Evolutionary conservation across 2,797 vertebrate species (phyloP).

Genomic region (Rhinophrynus dorsalis): DNA sequence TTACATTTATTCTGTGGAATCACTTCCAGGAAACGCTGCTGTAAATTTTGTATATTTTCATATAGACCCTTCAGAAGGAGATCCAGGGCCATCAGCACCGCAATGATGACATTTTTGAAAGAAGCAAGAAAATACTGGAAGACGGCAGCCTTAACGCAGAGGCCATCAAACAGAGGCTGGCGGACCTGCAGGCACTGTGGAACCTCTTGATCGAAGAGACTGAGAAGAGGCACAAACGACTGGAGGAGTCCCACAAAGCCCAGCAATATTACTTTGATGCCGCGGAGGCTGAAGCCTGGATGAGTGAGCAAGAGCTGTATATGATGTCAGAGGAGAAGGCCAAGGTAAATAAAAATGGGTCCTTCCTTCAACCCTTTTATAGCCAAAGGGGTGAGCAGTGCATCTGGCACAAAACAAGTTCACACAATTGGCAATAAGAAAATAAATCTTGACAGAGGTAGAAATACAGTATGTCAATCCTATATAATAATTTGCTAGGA

Average conservation of each 20-base stretch:
- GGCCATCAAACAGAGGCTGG: constrained; percentile 80
- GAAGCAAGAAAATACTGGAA: constrained; percentile 83
- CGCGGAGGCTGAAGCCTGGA: constrained; percentile 95
- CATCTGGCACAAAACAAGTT: no score
- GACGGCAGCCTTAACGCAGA: constrained; percentile 75
- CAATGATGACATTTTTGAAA: constrained; percentile 91
- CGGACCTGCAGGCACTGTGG: constrained; percentile 85
- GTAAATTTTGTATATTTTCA: no score
- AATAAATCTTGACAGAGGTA: no score
- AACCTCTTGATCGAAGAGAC: constrained; percentile 84
- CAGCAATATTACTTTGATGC: constrained; percentile 97
- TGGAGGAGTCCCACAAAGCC: constrained; percentile 90
- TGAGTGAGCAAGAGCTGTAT: constrained; percentile 98
- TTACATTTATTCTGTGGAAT: no score
- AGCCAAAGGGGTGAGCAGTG: no score
- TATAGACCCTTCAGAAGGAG: constrained; percentile 96
- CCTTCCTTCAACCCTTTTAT: no score
- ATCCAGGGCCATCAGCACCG: constrained; percentile 97
- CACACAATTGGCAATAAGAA: no score
- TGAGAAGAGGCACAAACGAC: constrained; percentile 82
- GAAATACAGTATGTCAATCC: no score
- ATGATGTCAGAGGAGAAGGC: constrained; percentile 99
- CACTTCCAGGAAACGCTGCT: no score
- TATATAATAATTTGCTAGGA: no score
- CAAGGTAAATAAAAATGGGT: no score